Base-by-base conservation (phyloP, 2,797 vertebrate species). In the Hafferia zeledoni region DNA sequence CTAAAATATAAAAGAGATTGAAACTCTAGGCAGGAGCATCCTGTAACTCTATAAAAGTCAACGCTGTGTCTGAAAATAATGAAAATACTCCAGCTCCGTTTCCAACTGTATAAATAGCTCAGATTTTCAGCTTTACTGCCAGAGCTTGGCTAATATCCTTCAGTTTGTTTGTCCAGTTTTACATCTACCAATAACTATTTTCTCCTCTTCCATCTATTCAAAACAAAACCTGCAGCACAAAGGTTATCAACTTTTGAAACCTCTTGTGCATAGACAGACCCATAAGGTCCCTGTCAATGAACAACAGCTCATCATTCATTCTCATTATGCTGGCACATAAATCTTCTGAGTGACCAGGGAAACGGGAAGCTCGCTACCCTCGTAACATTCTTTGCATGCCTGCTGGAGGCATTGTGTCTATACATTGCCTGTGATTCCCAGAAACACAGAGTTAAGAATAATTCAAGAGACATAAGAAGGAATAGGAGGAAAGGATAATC, bases 281-380 rank as follows among this genome's bases (percentile, higher is more conserved):
- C 59, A 20, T 55, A 86, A 79, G 55, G 55, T 88, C 80, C 53
- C 83, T 76, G 55, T 78, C 83, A 47, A 28, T 14, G 55, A 94
- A 82, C 25, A 86, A 15, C 72, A 93, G 61, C 55, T 96, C 93
- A 90, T 92, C 67, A 65, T 93, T 96, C 93, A 83, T 83, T 88
- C 83, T 94, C 55, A 37, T 91, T 93, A 82, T 24, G 83, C 61
- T 82, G 65, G 90, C 77, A 90, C 76, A 94, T 91, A 94, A 95
- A 94, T 88, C 87, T 81, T 81, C 31, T 41, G 31, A 88, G 61
- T 65, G 91, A 75, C 74, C 84, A 94, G 59, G 65, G 77, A 83
- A 88, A 93, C 0, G 7, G 75, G 76, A 86, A 94, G 76, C 47
- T 87, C 81, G 65, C 76, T 94, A 76, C 47, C 25, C 74, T 94